phyloP scores from a whole-genome alignment of 2,888 invertebrate genomes.

The Iselma pallidipennis region DNA sequence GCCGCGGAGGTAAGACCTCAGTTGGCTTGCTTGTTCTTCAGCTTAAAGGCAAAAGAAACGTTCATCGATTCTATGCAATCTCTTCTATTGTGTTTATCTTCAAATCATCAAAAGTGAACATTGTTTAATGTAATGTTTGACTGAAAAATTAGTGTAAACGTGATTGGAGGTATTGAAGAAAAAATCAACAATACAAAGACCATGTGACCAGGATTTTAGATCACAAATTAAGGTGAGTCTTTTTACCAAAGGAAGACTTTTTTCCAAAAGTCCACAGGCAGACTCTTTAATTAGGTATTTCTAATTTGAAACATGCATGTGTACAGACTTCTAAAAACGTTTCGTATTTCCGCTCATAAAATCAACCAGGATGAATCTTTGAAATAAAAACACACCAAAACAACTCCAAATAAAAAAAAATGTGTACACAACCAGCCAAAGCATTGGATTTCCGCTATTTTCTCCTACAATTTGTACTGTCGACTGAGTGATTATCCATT shows the following conservation, averaged over 20 bases:
- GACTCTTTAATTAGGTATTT: slow-evolving; percentile 9
- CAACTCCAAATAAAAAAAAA: too few species aligned
- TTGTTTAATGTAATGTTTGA: background rate
- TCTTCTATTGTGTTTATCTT: background rate
- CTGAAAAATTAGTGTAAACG: background rate
- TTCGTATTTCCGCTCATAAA: slow-evolving; percentile 33
- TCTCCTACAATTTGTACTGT: too few species aligned
- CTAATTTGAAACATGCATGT: slow-evolving; percentile 28
- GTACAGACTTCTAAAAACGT: slow-evolving; percentile 24
- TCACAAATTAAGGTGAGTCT: slow-evolving; percentile 20
- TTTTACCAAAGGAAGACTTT: too few species aligned
- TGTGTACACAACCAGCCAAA: too few species aligned
- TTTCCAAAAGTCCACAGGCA: background rate
- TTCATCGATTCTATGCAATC: background rate
- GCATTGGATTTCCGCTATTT: background rate
- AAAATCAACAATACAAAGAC: too few species aligned
- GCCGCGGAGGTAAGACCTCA: slow-evolving; percentile 36
- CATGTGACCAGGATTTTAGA: slow-evolving; percentile 17
- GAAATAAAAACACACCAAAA: background rate
- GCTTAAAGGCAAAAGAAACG: background rate
- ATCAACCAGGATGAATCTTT: slow-evolving; percentile 11
- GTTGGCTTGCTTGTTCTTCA: background rate
- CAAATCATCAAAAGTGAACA: background rate
- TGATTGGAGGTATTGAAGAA: slow-evolving; percentile 3
- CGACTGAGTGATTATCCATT: background rate